A percentile compares a stretch with the other conserved stretches of the same genome.
These are phyloP conservation scores for Ornithoptera alexandrae DNA, from an alignment of 2,888 invertebrate species.

Conservation along the genomic window DNA sequence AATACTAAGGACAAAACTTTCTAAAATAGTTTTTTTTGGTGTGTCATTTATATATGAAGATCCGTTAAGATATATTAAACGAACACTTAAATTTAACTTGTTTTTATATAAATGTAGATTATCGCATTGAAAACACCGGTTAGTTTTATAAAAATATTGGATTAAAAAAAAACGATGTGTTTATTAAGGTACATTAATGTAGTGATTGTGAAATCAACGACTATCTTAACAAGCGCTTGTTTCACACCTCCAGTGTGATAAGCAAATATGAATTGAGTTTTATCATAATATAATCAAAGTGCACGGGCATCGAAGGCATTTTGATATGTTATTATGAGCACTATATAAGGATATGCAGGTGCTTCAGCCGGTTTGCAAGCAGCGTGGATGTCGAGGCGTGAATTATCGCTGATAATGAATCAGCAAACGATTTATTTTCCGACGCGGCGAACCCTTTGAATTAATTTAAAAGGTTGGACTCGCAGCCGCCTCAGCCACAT, in stretches of 20 bases:
- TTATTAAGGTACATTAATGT: neutral
- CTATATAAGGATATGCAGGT: constrained; percentile 16
- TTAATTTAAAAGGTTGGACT: constrained; percentile 64
- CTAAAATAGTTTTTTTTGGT: too few species aligned
- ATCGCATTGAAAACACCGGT: neutral
- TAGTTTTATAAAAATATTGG: neutral
- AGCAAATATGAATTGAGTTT: constrained; percentile 8
- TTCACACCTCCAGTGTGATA: constrained; percentile 13
- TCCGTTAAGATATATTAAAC: too few species aligned
- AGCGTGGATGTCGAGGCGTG: constrained; percentile 42
- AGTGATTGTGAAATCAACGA: neutral
- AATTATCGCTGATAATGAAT: constrained; percentile 66
- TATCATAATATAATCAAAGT: constrained; percentile 18
- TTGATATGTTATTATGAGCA: neutral
- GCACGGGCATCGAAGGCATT: constrained; percentile 1
- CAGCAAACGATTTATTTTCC: constrained; percentile 57
- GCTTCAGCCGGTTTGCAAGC: constrained; percentile 24
- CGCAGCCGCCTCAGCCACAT: constrained; percentile 48
- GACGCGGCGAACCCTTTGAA: constrained; percentile 63
- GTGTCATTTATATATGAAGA: too few species aligned
- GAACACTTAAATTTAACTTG: too few species aligned
- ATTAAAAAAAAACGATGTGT: neutral
- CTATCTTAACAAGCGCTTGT: constrained; percentile 12
- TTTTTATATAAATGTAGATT: too few species aligned
- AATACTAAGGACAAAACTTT: too few species aligned